Evolutionary conservation across 2,113 vertebrate genomes (phyloP).

Genomic region (Perognathus longimembris): DNA sequence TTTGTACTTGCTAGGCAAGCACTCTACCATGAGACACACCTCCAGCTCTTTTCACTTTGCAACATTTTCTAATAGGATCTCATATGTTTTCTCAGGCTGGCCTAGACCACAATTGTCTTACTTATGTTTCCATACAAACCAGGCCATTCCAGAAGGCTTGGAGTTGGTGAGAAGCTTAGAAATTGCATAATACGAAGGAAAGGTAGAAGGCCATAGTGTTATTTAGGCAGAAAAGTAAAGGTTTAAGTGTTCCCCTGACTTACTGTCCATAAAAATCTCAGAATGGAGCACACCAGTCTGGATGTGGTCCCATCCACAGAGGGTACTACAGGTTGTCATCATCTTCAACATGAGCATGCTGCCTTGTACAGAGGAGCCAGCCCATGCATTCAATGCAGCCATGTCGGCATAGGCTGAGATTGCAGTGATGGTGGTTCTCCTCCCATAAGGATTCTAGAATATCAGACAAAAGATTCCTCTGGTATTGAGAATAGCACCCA

Average conservation of each 20-base stretch:
- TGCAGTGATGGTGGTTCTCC: not conserved
- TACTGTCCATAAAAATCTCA: not conserved
- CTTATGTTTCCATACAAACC: not conserved
- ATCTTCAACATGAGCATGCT: not conserved
- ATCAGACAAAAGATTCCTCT: conserved; percentile 43
- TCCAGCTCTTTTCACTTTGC: too few species aligned
- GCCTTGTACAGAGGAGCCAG: not conserved
- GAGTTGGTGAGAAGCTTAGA: not conserved
- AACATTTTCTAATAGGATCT: too few species aligned
- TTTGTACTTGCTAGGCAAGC: too few species aligned
- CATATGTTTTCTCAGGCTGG: too few species aligned
- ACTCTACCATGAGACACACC: too few species aligned
- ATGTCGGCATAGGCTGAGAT: not conserved
- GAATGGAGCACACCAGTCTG: not conserved
- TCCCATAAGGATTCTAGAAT: not conserved
- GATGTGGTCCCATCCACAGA: not conserved
- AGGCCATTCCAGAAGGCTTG: not conserved
- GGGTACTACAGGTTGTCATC: rapidly evolving
- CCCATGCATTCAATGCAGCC: not conserved
- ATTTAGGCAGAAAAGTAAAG: not conserved
- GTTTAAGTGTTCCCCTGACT: not conserved
- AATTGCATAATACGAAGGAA: not conserved
- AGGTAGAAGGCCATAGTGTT: not conserved
- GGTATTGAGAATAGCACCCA: conserved; percentile 42
- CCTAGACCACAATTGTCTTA: too few species aligned